Evolutionary conservation across 2,888 invertebrate genomes (phyloP), one percentile per base, ranked within the genome.

Genomic region (Hyposoter dolosus): DNA sequence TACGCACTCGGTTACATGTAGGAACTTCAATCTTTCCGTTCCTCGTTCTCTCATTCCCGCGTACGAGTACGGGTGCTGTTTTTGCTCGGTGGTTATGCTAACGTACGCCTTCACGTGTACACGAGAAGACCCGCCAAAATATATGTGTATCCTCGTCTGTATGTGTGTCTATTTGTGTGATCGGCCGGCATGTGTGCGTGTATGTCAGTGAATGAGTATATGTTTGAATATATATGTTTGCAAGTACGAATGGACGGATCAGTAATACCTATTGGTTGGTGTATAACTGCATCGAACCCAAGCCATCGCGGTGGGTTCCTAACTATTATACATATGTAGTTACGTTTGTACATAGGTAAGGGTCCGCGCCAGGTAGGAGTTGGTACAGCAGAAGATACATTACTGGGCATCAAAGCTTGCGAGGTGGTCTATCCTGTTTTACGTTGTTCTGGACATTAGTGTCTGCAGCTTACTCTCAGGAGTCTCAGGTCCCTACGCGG

Each of bases 1-100:
- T 75, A 50, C 6, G 35, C 12, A 45, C 76, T 82, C 47, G 75
- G 71, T 82, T 76, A 71, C 65, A 72, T 19, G 85, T 79, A 79
- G n/a, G n/a, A n/a, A n/a, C 75, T 79, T 76, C 68, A 63, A 63
- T 76, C 76, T 82, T 28, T 56, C 63, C 23, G 47, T 71, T 80
- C 35, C 40, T 35, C 71, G 15, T 35, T 45, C 40, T 47, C 71
- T 47, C 53, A 40, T 35, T 3, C 6, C 45, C 45, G 45, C 28
- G 7, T 53, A 78, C 43, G 28, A 69, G 40, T 47, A 71, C 50
- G 63, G 71, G 63, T 28, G 60, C 56, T 80, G 35, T 80, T 71
- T 63, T 79, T 71, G 71, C 56, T 68, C 66, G 35, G 43, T 60
- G 79, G 60, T 71, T 79, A 63, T 79, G 60, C 79, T 71, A 79